These are phyloP conservation scores for Buathra laborator DNA, from an alignment of 2,888 invertebrate species.

Conservation along the genomic window DNA sequence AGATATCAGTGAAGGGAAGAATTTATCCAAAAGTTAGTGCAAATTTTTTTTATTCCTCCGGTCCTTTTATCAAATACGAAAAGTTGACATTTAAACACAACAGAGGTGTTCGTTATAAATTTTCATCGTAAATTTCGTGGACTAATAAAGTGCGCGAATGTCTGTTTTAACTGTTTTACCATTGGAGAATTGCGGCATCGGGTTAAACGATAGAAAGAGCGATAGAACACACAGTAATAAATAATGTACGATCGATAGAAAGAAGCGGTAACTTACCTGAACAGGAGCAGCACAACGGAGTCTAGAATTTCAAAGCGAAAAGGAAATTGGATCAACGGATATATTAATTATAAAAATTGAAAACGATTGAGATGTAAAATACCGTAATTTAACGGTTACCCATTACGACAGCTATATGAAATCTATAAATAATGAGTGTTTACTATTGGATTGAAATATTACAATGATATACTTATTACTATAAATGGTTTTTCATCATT, in stretches of 20 bases:
- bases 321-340: constrained; percentile 39
- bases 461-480: constrained; percentile 80
- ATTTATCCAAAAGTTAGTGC: not conserved
- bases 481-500: constrained; percentile 83
- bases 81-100: not conserved
- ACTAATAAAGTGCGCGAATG: not conserved
- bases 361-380: not conserved
- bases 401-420: constrained; percentile 75
- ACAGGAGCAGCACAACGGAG: constrained; percentile 60
- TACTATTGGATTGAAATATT: constrained; percentile 81
- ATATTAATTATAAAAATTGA: constrained; percentile 45
- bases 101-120: not conserved
- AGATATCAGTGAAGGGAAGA: too few relatives aligned
- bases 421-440: constrained; percentile 81
- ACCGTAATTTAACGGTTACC: constrained; percentile 55
- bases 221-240: constrained; percentile 8
- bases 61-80: not conserved
- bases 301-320: constrained; percentile 47
- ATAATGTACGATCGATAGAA: constrained; percentile 4
- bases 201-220: not conserved
- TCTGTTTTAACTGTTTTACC: not conserved
- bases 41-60: too few relatives aligned
- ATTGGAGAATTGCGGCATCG: not conserved
- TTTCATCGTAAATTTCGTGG: not conserved
- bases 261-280: constrained; percentile 58